Percentiles rank a stretch among this genome's conserved stretches.
Conservation (phyloP, 2,888 invertebrate species). For the Erebia palarica region DNA sequence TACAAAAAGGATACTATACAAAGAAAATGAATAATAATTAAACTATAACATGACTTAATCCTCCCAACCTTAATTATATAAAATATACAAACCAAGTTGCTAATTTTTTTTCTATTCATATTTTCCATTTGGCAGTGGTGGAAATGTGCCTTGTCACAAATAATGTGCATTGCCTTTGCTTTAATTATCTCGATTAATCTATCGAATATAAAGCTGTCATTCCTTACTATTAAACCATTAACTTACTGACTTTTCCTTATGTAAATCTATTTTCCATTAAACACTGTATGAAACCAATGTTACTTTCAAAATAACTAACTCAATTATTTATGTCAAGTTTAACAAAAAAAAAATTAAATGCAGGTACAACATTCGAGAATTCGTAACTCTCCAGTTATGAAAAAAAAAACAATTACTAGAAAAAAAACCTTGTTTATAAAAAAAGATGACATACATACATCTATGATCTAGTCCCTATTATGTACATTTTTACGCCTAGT, state of each 20-base stretch:
- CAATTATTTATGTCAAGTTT: slow-evolving; percentile 79
- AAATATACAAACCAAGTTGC: slow-evolving; percentile 73
- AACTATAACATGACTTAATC: slow-evolving; percentile 79
- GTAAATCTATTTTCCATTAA: slow-evolving; percentile 61
- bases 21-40: slow-evolving; percentile 76
- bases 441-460: slow-evolving; percentile 67
- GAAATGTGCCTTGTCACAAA: slow-evolving; percentile 82
- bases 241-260: slow-evolving; percentile 77
- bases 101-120: slow-evolving; percentile 61
- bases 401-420: slow-evolving; percentile 78
- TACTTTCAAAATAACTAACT: slow-evolving; percentile 70
- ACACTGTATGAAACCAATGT: slow-evolving; percentile 62
- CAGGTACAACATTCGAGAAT: slow-evolving; percentile 84
- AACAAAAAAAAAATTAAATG: slow-evolving; percentile 79
- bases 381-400: slow-evolving; percentile 75
- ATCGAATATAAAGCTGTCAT: slow-evolving; percentile 78
- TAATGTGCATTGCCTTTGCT: slow-evolving; percentile 62
- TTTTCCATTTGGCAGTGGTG: slow-evolving; percentile 79
- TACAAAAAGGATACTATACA: slow-evolving; percentile 73
- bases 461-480: slow-evolving; percentile 73
- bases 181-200: slow-evolving; percentile 64
- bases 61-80: slow-evolving; percentile 74
- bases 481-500: slow-evolving; percentile 76
- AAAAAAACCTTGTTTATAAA: slow-evolving; percentile 70
- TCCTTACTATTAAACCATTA: slow-evolving; percentile 73